phyloP scores from a whole-genome alignment of 2,113 vertebrate species.

The Nothobranchius kuhntae region DNA sequence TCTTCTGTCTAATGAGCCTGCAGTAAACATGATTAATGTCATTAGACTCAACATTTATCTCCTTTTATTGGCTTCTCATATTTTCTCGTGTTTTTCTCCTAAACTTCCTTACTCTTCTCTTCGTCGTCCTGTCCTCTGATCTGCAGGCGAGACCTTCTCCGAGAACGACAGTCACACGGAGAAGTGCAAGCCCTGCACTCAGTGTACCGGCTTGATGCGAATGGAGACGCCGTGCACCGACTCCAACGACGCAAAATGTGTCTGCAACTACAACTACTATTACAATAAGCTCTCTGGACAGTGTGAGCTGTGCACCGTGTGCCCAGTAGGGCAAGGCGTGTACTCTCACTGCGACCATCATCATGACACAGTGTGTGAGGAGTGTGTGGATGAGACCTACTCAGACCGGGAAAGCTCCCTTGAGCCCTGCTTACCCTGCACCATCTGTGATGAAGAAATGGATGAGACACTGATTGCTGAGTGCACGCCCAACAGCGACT shows the following conservation, averaged over 20 bases:
- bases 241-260: slow-evolving; percentile 89
- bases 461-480: slow-evolving; percentile 68
- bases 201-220: slow-evolving; percentile 88
- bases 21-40: slow-evolving; percentile 72
- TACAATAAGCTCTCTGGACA: slow-evolving; percentile 47
- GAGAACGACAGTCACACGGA: slow-evolving; percentile 88
- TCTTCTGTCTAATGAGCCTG: slow-evolving; percentile 64
- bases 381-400: slow-evolving; percentile 87
- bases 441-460: slow-evolving; percentile 88
- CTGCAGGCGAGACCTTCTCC: slow-evolving; percentile 88
- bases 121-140: slow-evolving; percentile 1
- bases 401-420: slow-evolving; percentile 91
- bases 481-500: slow-evolving; percentile 82
- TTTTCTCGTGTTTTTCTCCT: slow-evolving; percentile 25
- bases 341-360: slow-evolving; percentile 79
- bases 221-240: slow-evolving; percentile 95
- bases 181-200: slow-evolving; percentile 84
- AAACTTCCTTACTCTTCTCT: slow-evolving; percentile 15
- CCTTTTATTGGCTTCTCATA: slow-evolving; percentile 36
- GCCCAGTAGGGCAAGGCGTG: slow-evolving; percentile 86
- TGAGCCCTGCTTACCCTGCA: slow-evolving; percentile 96
- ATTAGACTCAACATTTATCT: slow-evolving; percentile 51
- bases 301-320: slow-evolving; percentile 85
- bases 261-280: slow-evolving; percentile 89
- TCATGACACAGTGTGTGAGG: slow-evolving; percentile 90